Evolutionary conservation across 1,140 invertebrate genomes (phyloP).

Genomic region (Leptopilina clavipes): DNA sequence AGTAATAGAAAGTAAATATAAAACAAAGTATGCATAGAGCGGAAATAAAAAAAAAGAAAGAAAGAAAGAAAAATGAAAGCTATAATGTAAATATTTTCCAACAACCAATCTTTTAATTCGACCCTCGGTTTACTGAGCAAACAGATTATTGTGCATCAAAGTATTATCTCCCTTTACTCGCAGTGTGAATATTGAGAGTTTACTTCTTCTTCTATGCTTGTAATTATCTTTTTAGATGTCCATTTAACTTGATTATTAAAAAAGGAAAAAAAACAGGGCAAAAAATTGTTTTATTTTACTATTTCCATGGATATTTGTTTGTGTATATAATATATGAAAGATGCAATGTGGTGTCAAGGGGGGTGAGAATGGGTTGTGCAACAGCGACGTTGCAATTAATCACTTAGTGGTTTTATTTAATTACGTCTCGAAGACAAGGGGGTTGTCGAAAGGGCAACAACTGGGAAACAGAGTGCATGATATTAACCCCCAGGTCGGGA

Average conservation of each 20-base stretch:
- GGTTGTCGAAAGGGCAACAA: conserved; percentile 1
- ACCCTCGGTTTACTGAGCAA: conserved; percentile 5
- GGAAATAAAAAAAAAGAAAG: conserved; percentile 13
- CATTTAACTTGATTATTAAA: not conserved
- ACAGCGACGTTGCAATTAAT: conserved; percentile 65
- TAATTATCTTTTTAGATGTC: not conserved
- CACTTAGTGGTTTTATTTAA: conserved; percentile 71
- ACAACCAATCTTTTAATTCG: conserved; percentile 16
- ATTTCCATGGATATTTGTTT: no score
- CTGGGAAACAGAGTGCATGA: not conserved
- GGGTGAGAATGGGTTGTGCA: conserved; percentile 22
- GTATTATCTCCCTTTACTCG: not conserved
- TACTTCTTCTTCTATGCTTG: not conserved
- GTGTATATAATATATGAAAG: not conserved
- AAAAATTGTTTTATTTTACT: no score
- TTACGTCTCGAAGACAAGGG: conserved; percentile 59
- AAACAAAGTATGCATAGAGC: not conserved
- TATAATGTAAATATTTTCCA: conserved; percentile 4
- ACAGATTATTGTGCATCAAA: conserved; percentile 23
- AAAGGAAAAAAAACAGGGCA: no score
- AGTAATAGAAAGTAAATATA: conserved; percentile 13
- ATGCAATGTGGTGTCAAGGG: not conserved
- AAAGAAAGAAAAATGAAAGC: not conserved
- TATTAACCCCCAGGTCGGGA: conserved; percentile 26
- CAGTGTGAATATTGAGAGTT: not conserved